Conservation (phyloP, 2,797 vertebrate species). For the Micropoecilia bifurca region DNA sequence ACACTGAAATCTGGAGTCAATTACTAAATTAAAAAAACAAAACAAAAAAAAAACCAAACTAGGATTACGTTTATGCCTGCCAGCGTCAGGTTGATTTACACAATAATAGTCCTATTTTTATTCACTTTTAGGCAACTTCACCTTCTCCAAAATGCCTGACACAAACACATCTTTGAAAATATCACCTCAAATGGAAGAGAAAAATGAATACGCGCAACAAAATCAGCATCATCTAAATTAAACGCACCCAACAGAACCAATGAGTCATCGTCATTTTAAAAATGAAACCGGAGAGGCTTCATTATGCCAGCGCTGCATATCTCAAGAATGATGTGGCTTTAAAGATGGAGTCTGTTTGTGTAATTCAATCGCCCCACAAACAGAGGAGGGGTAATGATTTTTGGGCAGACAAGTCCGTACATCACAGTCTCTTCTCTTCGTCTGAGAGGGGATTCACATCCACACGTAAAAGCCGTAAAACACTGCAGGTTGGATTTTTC, state of each 20-base stretch:
- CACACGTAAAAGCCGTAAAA: not conserved
- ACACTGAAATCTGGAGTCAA: not conserved
- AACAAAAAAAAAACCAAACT: not conserved
- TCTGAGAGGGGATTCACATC: slow-evolving; percentile 23
- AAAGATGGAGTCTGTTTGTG: slow-evolving; percentile 31
- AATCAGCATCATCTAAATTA: slow-evolving; percentile 5
- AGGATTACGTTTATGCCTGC: not conserved
- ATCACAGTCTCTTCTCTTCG: slow-evolving; percentile 25
- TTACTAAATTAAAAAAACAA: not conserved
- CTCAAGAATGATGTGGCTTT: slow-evolving; percentile 38
- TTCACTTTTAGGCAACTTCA: not conserved
- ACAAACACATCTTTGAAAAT: not conserved
- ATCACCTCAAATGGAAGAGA: not conserved
- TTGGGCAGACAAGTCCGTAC: slow-evolving; percentile 26
- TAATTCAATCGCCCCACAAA: slow-evolving; percentile 44
- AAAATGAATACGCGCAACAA: not conserved
- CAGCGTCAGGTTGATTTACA: not conserved
- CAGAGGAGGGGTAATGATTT: slow-evolving; percentile 26
- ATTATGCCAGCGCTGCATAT: slow-evolving; percentile 28
- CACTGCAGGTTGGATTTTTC: not conserved
- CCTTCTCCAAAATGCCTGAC: not conserved
- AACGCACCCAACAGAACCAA: slow-evolving; percentile 3
- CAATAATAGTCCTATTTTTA: not conserved
- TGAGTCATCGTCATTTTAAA: slow-evolving; percentile 15
- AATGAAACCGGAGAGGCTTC: slow-evolving; percentile 33